Conservation (phyloP, 2,888 invertebrate genomes). For the Sussaba pulchella region DNA sequence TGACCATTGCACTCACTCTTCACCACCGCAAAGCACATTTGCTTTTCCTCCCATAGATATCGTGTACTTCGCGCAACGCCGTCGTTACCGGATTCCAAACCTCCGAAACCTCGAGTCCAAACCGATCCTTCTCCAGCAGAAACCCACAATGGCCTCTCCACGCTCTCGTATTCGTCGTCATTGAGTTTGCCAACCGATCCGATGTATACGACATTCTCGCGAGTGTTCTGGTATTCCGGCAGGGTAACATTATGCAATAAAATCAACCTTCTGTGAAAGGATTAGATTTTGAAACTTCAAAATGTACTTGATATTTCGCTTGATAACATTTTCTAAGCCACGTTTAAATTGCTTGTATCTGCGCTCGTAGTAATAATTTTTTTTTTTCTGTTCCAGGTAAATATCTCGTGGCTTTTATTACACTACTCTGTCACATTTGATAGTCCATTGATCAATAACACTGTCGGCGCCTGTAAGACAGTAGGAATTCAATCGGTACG, state of each 20-base stretch:
- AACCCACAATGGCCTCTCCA: slow-evolving; percentile 37
- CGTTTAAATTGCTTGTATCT: slow-evolving; percentile 32
- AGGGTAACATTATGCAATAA: slow-evolving; percentile 11
- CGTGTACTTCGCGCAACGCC: neutral
- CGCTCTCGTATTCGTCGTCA: slow-evolving; percentile 40
- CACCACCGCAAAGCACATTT: slow-evolving; percentile 71
- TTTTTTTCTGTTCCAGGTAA: slow-evolving; percentile 77
- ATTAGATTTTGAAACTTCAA: too few species aligned
- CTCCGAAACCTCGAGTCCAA: slow-evolving; percentile 41
- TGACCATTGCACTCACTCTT: slow-evolving; percentile 72
- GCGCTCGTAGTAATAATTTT: slow-evolving; percentile 46
- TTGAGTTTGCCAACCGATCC: slow-evolving; percentile 48
- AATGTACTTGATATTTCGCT: too few species aligned
- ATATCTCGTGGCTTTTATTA: slow-evolving; percentile 60
- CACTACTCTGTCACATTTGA: slow-evolving; percentile 15
- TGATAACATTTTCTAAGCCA: too few species aligned
- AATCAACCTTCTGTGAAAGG: neutral
- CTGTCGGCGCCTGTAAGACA: neutral
- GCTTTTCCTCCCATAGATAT: slow-evolving; percentile 36
- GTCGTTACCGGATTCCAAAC: slow-evolving; percentile 28
- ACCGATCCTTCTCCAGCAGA: slow-evolving; percentile 5
- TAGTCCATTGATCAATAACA: slow-evolving; percentile 20
- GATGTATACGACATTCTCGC: slow-evolving; percentile 23
- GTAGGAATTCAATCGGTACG: slow-evolving; percentile 41
- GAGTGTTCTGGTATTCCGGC: neutral